These are phyloP conservation scores for Oxyruncus cristatus DNA, from an alignment of 2,113 vertebrate genomes.

Conservation along the genomic window DNA sequence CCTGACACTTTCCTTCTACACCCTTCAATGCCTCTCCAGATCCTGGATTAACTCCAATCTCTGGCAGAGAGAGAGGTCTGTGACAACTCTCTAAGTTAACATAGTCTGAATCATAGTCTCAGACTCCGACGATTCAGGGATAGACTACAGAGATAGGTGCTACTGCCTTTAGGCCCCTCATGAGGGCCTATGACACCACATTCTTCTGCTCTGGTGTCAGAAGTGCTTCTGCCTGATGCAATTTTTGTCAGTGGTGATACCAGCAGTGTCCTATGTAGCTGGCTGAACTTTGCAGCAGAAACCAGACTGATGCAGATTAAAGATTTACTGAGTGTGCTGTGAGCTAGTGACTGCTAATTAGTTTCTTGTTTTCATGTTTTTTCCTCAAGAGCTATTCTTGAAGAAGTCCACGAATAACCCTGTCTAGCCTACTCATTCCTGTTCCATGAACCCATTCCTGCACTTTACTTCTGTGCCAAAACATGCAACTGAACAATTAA, in stretches of 20 bases:
- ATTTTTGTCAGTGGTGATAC: accelerated
- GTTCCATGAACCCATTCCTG: neutral
- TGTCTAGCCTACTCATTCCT: neutral
- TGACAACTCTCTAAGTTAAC: neutral
- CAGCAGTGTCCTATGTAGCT: neutral
- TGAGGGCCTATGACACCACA: neutral
- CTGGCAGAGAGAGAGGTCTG: neutral
- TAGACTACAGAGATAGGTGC: neutral
- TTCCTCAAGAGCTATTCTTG: neutral
- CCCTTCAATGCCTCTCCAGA: neutral
- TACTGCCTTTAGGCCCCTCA: neutral
- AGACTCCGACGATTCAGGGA: too few relatives aligned
- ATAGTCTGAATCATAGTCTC: too few relatives aligned
- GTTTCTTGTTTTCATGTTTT: neutral
- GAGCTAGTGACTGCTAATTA: neutral
- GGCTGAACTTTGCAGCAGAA: neutral
- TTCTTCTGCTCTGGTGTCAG: neutral
- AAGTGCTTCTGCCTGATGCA: neutral
- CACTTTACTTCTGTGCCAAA: neutral
- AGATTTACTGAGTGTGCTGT: neutral
- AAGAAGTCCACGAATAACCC: neutral
- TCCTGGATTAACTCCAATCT: neutral
- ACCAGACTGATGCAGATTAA: neutral
- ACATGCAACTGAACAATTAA: accelerated
- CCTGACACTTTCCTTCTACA: neutral